Base-by-base conservation (phyloP, 2,888 invertebrate genomes). In the Corbicula japonica region DNA sequence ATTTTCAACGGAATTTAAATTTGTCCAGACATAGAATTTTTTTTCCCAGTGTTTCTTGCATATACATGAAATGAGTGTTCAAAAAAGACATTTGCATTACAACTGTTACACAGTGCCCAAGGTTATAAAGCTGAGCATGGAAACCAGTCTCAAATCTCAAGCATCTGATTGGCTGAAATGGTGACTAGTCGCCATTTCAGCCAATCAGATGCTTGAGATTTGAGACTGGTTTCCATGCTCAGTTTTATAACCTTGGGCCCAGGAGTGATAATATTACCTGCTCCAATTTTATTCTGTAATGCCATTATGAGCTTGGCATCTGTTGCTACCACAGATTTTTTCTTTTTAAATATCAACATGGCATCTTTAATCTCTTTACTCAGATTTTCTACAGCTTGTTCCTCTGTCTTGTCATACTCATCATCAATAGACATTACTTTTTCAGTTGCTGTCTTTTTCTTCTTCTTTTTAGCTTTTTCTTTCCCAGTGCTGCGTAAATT, bases 301-400 rank as follows among this genome's bases (percentile, higher is more conserved):
- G 74, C 46, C 35, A 71, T 70, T n/a, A 86, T 76, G 21, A 83
- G 46, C 44, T 76, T 76, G 2, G 80, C 84, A 48, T 85, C 86
- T 32, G 80, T 83, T 18, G 81, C 70, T 10, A 82, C 81, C 28
- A 84, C 66, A 38, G 76, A 84, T 15, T 71, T 82, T 46, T 74
- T 30, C 30, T 74, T 60, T 32, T 77, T 69, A 30, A 86, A 75
- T 21, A 81, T 50, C 28, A 56, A 69, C 48, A 86, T 71, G 1
- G 80, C 70, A 56, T 83, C 76, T 75, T 87, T 48, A 18, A 82
- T 73, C 60, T 83, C 76, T 50, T 76, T 68, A 34, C 76, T 83
- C 5, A 83, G 52, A 41, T 62, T 62, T 15, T 44, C 60, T 15
- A 75, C 75, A 15, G 38, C 52, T 3, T 0, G 28, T 28, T 61